phyloP scores from a whole-genome alignment of 2,888 invertebrate genomes.

The Leptogaster cylindrica region DNA sequence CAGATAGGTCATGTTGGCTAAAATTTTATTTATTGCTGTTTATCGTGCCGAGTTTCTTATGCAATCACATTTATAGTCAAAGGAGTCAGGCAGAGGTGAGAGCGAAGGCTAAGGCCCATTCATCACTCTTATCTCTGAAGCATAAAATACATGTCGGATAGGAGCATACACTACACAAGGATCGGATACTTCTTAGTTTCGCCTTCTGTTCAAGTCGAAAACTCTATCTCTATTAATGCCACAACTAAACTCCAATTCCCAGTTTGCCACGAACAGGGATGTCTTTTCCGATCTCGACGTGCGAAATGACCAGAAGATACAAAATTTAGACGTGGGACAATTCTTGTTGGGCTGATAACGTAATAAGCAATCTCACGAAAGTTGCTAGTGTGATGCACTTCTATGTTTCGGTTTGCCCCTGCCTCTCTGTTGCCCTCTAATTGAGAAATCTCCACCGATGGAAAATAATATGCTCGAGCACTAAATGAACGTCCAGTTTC shows the following conservation, averaged over 20 bases:
- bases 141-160: conserved; percentile 11
- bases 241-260: conserved; percentile 16
- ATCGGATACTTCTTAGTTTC: conserved; percentile 6
- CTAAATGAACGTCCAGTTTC: not conserved
- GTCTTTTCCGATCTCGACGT: conserved; percentile 5
- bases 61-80: conserved; percentile 1
- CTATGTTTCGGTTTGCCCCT: not conserved
- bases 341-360: not conserved
- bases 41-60: not conserved
- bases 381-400: not conserved
- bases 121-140: conserved; percentile 44
- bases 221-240: conserved; percentile 7
- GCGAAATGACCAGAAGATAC: not conserved
- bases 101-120: conserved; percentile 35
- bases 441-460: not conserved
- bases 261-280: not conserved
- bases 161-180: conserved; percentile 1
- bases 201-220: not conserved
- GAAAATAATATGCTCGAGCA: not conserved
- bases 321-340: not conserved
- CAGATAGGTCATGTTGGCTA: not conserved
- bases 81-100: not conserved
- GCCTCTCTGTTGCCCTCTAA: not conserved
- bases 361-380: not conserved
- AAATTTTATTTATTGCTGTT: conserved; percentile 13